These are phyloP conservation scores for Agonopterix subpropinquella DNA, from an alignment of 2,888 invertebrate species.

Conservation along the genomic window DNA sequence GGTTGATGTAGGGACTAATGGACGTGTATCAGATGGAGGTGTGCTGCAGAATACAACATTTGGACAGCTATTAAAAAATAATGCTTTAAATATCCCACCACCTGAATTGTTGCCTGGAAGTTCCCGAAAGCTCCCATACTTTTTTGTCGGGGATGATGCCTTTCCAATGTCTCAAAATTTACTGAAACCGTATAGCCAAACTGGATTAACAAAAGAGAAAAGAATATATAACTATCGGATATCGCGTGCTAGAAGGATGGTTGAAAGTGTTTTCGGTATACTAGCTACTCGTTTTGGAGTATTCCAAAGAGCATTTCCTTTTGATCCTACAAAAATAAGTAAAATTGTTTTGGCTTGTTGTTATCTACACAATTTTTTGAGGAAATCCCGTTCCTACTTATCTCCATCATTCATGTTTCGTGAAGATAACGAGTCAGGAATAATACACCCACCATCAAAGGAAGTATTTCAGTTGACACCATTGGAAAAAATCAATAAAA, in stretches of 20 bases:
- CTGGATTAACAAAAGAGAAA: neutral
- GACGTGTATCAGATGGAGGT: neutral
- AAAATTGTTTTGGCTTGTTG: neutral
- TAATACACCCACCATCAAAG: slow-evolving; percentile 3
- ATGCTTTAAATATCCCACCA: neutral
- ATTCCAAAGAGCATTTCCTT: neutral
- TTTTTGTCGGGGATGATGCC: neutral
- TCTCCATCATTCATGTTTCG: slow-evolving; percentile 7
- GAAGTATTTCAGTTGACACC: slow-evolving; percentile 4
- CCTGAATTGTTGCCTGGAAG: neutral
- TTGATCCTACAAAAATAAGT: neutral
- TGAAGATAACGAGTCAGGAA: slow-evolving; percentile 8
- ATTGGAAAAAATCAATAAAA: slow-evolving; percentile 5
- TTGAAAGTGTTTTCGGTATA: neutral
- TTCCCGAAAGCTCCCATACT: neutral
- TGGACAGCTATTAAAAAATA: neutral
- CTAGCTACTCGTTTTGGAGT: neutral
- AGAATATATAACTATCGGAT: neutral
- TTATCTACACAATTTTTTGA: neutral
- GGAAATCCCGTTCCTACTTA: slow-evolving; percentile 1
- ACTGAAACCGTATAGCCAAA: neutral
- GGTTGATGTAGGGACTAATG: slow-evolving; percentile 2
- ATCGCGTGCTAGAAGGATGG: neutral
- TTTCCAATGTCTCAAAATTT: neutral
- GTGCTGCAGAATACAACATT: neutral